Evolutionary conservation across 2,888 invertebrate genomes (phyloP), one percentile per base, ranked within the genome.

Genomic region (Hydrotaea diabolus): DNA sequence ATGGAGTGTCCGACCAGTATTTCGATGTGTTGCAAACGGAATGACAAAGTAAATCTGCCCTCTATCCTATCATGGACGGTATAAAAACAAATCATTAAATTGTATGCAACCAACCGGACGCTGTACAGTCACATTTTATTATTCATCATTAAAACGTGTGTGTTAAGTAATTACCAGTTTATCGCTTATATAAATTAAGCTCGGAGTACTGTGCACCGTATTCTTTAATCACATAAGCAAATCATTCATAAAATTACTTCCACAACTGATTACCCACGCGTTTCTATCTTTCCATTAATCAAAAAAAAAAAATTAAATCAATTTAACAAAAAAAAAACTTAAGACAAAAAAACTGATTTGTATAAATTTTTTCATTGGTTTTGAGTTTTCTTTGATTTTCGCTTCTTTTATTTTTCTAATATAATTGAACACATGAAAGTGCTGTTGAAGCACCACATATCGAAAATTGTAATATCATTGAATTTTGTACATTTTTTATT

Each of bases 401-500:
- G 23, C 36, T 9, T 66, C 21, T 26, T 57, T 43, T 69, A 55
- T 3, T 62, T 36, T 39, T 64, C 36, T 21, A 49, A 64, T 78
- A 62, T 64, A 78, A 72, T 73, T 78, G 62, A 72, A 64, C 72
- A 64, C 71, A 62, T 64, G 21, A 64, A 78, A 64, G 53, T 73
- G 26, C 39, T 62, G 72, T 13, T 77, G 55, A 66, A 66, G 21
- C 66, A 39, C 69, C 77, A 69, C 43, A 26, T 43, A 57, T 15
- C 31, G 36, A 73, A 53, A 62, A 62, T 49, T n/a, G n/a, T 31
- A 15, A 17, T 59, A 66, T 76, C 23, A 23, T 55, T 66, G 39
- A 66, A 66, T n/a, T n/a, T n/a, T n/a, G n/a, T n/a, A n/a, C n/a
- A 76, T 55, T 76, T 76, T 66, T 76, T 66, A 76, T 31, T 64